phyloP scores from a whole-genome alignment of 2,888 invertebrate species.

The Hesperia comma region DNA sequence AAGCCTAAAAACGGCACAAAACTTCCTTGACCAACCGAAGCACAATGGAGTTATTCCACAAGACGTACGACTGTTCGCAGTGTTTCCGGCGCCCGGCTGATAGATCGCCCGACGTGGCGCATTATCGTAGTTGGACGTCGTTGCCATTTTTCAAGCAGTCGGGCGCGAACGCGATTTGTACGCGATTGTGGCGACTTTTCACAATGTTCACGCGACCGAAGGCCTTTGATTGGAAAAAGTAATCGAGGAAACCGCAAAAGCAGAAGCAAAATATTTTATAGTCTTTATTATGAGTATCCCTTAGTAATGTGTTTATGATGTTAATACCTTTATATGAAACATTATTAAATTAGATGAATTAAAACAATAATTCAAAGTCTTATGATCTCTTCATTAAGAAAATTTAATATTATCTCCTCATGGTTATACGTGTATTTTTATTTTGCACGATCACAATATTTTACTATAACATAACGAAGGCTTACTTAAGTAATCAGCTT shows the following conservation, averaged over 20 bases:
- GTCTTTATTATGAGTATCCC: too few species aligned
- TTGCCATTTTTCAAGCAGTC: conserved; percentile 65
- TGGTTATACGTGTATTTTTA: too few species aligned
- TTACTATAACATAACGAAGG: too few species aligned
- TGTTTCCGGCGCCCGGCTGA: conserved; percentile 53
- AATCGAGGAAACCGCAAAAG: conserved; percentile 6
- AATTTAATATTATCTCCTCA: too few species aligned
- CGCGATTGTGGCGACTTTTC: conserved; percentile 32
- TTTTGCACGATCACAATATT: too few species aligned
- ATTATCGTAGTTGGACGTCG: conserved; percentile 65
- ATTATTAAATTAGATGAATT: too few species aligned
- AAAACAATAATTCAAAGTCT: too few species aligned
- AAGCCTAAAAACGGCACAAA: conserved; percentile 20
- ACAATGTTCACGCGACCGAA: conserved; percentile 27
- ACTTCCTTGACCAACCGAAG: conserved; percentile 12
- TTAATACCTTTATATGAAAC: too few species aligned
- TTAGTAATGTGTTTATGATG: too few species aligned
- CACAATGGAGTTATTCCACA: conserved; percentile 47
- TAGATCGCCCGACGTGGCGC: conserved; percentile 65
- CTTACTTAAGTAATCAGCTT: too few species aligned
- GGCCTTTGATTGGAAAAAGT: conserved; percentile 38
- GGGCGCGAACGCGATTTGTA: conserved; percentile 50
- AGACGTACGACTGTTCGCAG: conserved; percentile 44
- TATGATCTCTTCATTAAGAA: too few species aligned
- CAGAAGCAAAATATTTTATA: too few species aligned